phyloP scores from a whole-genome alignment of 2,888 invertebrate genomes.

The Drosophila ezoana region DNA sequence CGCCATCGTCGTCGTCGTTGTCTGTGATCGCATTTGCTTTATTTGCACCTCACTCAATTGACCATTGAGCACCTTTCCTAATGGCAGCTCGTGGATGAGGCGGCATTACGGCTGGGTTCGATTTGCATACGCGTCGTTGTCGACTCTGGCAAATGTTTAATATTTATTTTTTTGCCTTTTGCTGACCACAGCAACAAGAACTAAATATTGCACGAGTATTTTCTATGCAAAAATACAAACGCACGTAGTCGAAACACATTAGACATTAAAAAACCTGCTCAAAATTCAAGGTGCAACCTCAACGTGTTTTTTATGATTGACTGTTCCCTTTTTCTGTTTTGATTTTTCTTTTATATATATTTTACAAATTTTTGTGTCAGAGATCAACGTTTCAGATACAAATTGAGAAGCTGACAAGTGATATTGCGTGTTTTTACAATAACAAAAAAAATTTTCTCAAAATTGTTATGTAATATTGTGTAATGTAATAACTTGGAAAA shows the following conservation, averaged over 20 bases:
- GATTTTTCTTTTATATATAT: neutral
- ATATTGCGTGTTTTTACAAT: neutral
- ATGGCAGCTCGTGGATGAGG: slow-evolving; percentile 19
- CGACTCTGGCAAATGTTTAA: slow-evolving; percentile 61
- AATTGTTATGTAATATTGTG: no score
- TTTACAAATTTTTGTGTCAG: slow-evolving; percentile 1
- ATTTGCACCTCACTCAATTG: slow-evolving; percentile 30
- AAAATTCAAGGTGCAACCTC: slow-evolving; percentile 41
- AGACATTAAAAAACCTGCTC: slow-evolving; percentile 36
- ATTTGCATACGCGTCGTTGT: slow-evolving; percentile 58
- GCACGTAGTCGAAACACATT: slow-evolving; percentile 33
- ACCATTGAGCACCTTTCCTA: slow-evolving; percentile 48
- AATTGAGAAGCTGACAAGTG: neutral
- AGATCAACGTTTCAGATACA: slow-evolving; percentile 5
- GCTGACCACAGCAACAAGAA: slow-evolving; percentile 75
- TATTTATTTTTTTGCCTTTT: slow-evolving; percentile 81
- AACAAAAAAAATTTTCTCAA: no score
- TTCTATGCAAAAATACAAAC: slow-evolving; percentile 30
- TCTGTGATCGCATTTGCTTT: slow-evolving; percentile 22
- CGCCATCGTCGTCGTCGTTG: neutral
- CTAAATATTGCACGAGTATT: slow-evolving; percentile 42
- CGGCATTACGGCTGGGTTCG: slow-evolving; percentile 11
- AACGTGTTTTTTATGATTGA: slow-evolving; percentile 30
- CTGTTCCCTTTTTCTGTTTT: slow-evolving; percentile 3
- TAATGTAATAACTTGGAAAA: neutral